These are phyloP conservation scores for Conus canariensis DNA, from an alignment of 2,888 invertebrate species.

Conservation along the genomic window DNA sequence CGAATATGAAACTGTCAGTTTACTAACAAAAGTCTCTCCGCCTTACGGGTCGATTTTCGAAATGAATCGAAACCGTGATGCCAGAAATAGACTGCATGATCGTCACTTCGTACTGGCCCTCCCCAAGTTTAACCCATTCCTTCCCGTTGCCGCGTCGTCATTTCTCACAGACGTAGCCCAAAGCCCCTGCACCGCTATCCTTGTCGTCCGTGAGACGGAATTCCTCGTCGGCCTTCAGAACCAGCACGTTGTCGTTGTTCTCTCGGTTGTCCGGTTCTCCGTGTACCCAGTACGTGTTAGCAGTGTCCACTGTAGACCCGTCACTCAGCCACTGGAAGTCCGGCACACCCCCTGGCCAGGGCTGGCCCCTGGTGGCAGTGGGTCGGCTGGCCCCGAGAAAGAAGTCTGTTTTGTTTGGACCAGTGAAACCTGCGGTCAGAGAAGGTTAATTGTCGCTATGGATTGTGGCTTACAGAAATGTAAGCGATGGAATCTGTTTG, in stretches of 20 bases:
- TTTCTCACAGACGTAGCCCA: conserved; percentile 24
- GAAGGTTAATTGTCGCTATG: no score
- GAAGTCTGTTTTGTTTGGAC: not conserved
- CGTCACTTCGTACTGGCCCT: no score
- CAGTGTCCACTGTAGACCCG: not conserved
- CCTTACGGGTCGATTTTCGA: no score
- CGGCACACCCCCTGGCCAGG: not conserved
- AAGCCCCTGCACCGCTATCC: not conserved
- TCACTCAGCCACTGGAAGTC: not conserved
- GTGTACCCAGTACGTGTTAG: not conserved
- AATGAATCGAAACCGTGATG: no score
- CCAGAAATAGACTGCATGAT: no score
- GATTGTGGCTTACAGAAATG: no score
- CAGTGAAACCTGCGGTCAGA: not conserved
- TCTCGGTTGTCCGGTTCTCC: not conserved
- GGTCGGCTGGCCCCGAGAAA: not conserved
- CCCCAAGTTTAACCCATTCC: no score
- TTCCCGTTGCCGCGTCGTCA: not conserved
- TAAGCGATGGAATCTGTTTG: no score
- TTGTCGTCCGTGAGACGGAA: not conserved
- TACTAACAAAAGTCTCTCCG: no score
- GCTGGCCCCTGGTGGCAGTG: not conserved
- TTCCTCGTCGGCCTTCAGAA: not conserved
- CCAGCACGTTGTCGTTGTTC: conserved; percentile 1
- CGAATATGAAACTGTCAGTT: no score